Evolutionary conservation across 2,797 vertebrate species (phyloP).

Genomic region (Graptemys geographica): DNA sequence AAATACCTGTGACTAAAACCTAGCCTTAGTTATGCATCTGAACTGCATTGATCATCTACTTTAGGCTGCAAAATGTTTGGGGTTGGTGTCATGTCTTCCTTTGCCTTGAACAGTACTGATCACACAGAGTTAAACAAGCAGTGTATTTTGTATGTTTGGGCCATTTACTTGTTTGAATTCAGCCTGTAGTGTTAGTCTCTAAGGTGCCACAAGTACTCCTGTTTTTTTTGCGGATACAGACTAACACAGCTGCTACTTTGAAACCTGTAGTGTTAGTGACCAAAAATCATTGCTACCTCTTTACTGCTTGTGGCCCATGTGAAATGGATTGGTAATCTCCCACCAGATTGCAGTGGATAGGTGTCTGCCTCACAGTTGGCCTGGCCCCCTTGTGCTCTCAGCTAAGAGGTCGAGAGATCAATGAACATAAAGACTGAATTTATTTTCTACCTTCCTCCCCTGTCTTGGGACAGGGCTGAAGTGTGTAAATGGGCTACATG

Average conservation of each 20-base stretch:
- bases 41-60: not conserved
- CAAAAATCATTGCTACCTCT: not conserved
- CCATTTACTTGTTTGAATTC: not conserved
- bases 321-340: not conserved
- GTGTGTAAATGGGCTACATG: not conserved
- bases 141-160: not conserved
- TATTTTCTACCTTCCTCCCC: not conserved
- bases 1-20: no score
- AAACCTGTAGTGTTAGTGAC: not conserved
- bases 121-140: not conserved
- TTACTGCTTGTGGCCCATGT: not conserved
- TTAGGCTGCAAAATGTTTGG: not conserved
- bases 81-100: not conserved
- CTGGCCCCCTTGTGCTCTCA: not conserved
- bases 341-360: not conserved
- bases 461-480: not conserved
- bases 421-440: not conserved
- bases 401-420: not conserved
- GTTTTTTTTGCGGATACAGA: no score
- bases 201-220: no score
- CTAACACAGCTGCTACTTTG: no score
- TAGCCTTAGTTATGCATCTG: not conserved
- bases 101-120: not conserved
- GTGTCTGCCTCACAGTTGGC: not conserved
- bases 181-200: not conserved